Base-by-base conservation (phyloP, 2,113 vertebrate species). In the Pterophyllum scalare region DNA sequence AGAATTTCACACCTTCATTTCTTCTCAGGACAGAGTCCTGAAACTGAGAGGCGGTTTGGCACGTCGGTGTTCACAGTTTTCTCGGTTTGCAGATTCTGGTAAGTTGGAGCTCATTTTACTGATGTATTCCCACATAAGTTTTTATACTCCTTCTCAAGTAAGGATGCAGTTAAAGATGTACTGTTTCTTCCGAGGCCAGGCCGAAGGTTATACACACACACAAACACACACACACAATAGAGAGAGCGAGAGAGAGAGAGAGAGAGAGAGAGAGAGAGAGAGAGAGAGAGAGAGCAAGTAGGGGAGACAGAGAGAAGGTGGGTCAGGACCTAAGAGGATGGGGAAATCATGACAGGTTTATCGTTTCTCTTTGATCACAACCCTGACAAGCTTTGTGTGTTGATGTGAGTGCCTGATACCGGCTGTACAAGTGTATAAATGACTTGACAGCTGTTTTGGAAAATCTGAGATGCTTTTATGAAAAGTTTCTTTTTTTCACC, bases 361-460 rank as follows among this genome's bases (percentile, higher is more conserved):
- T 81, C 1, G 1, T 82, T 82, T 60, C 43, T 49, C 75, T 80
- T 85, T 80, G 76, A 79, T 88, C 59, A 64, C 22, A 52, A 74
- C 14, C 26, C 33, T 43, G 60, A 85, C 84, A 60, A 31, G 35
- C 57, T 43, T 57, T 28, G 1, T 43, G 43, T 74, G 82, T 49
- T n/a, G 28, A 67, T 58, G 70, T 8, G 54, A 54, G 60, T 8
- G 75, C 28, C 65, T 59, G 5, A 62, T 38, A 75, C 52, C 28
- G 46, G 57, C 40, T 82, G 52, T 77, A 64, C 35, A 35, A 40
- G 59, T 31, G 46, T 58, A 84, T 49, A 52, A 70, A 77, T 60
- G 17, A 83, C 70, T 75, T 65, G 74, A 75, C 84, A 80, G 76
- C 33, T 81, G 61, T 80, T 84, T 86, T 38, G 26, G 28, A 87